These are phyloP conservation scores for Cylloceria caligata DNA, from an alignment of 2,888 invertebrate species.

Conservation along the genomic window DNA sequence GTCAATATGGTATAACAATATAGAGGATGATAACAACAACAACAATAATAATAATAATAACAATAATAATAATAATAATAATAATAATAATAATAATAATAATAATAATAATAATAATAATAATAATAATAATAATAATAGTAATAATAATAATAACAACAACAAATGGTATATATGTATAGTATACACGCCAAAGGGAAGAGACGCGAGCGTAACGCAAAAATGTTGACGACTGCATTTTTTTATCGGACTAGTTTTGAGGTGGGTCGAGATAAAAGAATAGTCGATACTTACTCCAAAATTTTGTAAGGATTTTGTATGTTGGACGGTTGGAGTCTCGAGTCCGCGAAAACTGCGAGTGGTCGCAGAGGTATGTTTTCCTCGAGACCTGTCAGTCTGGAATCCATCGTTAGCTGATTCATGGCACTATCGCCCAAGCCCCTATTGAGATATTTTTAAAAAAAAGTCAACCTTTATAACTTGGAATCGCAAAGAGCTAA, in stretches of 20 bases:
- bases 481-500: background rate
- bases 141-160: too few relatives aligned
- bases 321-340: slow-evolving; percentile 76
- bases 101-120: too few relatives aligned
- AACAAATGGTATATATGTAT: slow-evolving; percentile 37
- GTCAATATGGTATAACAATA: slow-evolving; percentile 36
- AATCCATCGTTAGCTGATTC: slow-evolving; percentile 80
- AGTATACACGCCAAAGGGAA: slow-evolving; percentile 30
- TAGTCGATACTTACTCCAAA: slow-evolving; percentile 88
- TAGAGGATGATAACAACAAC: too few relatives aligned
- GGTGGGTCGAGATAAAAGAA: background rate
- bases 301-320: slow-evolving; percentile 88
- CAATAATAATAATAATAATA: too few relatives aligned
- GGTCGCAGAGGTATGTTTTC: slow-evolving; percentile 93
- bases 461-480: too few relatives aligned
- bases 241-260: slow-evolving; percentile 9
- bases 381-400: slow-evolving; percentile 84
- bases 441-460: slow-evolving; percentile 72
- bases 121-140: too few relatives aligned
- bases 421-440: slow-evolving; percentile 81
- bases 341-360: slow-evolving; percentile 87
- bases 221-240: slow-evolving; percentile 18
- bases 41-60: too few relatives aligned
- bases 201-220: slow-evolving; percentile 45
- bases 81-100: too few relatives aligned